Evolutionary conservation across 92 coral and sea anemone genomes (phyloP).

Genomic region (Phenganax subtilis): DNA sequence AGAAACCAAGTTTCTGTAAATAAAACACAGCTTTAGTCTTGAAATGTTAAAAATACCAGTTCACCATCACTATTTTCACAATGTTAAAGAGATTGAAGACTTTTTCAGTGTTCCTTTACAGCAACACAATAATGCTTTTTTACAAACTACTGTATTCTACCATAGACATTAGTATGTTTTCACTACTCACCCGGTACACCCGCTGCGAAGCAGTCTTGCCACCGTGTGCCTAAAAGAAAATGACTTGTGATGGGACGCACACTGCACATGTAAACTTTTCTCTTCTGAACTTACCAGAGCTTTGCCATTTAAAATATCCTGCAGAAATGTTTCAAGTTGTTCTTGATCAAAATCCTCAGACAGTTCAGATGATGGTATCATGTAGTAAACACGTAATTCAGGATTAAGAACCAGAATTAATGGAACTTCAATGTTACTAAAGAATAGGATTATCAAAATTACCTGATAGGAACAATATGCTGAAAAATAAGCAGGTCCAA

Average conservation of each 20-base stretch:
- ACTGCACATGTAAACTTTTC: neutral
- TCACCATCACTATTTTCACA: no score
- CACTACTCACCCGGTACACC: slow-evolving; percentile 62
- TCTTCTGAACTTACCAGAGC: slow-evolving; percentile 52
- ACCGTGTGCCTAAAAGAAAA: slow-evolving; percentile 64
- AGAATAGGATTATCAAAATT: neutral
- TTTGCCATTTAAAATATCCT: slow-evolving; percentile 60
- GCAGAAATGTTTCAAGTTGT: slow-evolving; percentile 59
- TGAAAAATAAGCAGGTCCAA: neutral
- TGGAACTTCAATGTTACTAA: slow-evolving; percentile 68
- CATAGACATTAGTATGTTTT: neutral
- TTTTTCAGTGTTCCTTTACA: no score
- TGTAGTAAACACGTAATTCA: slow-evolving; percentile 60
- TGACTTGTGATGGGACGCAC: neutral
- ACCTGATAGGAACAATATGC: neutral
- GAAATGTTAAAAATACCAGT: no score
- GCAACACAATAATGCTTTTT: neutral
- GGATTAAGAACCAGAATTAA: slow-evolving; percentile 74
- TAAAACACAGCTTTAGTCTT: no score
- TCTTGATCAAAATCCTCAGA: slow-evolving; percentile 62
- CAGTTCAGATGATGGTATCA: slow-evolving; percentile 61
- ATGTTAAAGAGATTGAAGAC: no score
- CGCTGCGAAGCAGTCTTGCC: slow-evolving; percentile 79
- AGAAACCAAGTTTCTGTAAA: no score
- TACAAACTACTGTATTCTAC: neutral